A percentile compares a stretch with the other conserved stretches of the same genome.
phyloP scores from a whole-genome alignment of 2,797 vertebrate genomes.

The Gymnocypris eckloni region DNA sequence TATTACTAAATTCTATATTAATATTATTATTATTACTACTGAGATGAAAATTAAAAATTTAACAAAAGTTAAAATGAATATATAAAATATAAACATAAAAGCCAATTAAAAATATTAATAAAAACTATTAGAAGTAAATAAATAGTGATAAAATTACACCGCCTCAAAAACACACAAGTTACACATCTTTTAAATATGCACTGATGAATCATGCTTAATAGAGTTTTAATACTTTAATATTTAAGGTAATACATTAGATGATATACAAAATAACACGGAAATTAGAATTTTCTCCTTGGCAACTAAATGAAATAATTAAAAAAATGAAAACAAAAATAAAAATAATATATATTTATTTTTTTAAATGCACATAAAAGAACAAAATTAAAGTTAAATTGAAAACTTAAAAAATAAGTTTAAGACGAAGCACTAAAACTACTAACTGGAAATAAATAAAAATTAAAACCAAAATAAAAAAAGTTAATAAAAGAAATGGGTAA shows the following conservation, averaged over 20 bases:
- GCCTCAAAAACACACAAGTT: background rate
- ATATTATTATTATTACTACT: background rate
- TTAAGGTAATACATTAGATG: background rate
- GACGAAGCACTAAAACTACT: no score
- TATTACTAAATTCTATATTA: background rate
- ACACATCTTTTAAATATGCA: no score
- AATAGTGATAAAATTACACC: background rate
- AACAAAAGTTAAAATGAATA: background rate
- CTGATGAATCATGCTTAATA: background rate
- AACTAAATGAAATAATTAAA: background rate
- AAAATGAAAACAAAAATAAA: background rate
- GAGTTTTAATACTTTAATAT: background rate
- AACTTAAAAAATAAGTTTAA: no score
- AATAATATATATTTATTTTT: no score
- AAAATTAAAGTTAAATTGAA: no score
- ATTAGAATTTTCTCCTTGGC: background rate
- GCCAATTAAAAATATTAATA: background rate
- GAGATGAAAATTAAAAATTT: background rate
- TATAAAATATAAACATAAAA: background rate
- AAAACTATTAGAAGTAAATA: background rate
- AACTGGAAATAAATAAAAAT: no score
- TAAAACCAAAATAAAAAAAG: no score
- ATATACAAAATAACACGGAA: background rate
- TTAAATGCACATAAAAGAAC: background rate
- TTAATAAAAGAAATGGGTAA: conserved; percentile 57